phyloP scores from a whole-genome alignment of 2,113 vertebrate species.

The Archocentrus centrarchus region DNA sequence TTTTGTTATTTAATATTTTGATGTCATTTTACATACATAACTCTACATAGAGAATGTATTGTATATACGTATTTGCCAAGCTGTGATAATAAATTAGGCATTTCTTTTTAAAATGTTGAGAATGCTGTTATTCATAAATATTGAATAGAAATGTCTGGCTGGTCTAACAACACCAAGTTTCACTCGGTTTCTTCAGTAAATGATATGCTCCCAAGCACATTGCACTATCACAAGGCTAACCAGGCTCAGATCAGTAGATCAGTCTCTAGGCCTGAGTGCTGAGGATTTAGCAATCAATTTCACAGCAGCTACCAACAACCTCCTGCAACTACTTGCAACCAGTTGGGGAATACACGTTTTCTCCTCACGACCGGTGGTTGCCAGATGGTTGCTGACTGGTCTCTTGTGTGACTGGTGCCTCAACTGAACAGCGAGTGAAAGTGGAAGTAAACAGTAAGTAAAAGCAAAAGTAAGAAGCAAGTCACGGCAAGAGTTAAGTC shows the following conservation, averaged over 20 bases:
- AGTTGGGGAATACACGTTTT: no score
- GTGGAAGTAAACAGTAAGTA: no score
- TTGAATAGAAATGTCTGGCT: not conserved
- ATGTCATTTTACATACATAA: conserved; percentile 9
- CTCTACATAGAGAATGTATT: not conserved
- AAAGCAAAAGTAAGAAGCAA: no score
- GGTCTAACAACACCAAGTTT: not conserved
- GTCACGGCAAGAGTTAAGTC: no score
- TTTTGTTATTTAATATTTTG: not conserved
- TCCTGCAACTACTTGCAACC: no score
- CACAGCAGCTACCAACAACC: no score
- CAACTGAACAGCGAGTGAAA: no score
- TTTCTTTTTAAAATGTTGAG: not conserved
- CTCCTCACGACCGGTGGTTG: no score
- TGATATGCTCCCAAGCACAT: not conserved
- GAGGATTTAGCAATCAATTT: no score
- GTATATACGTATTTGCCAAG: not conserved
- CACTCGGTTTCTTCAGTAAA: not conserved
- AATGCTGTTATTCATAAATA: not conserved
- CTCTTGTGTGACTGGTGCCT: no score
- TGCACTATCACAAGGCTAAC: not conserved
- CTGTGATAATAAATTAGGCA: not conserved
- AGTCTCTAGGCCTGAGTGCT: no score
- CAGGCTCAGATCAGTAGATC: not conserved
- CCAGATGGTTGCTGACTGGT: no score